Evolutionary conservation across 1,140 invertebrate genomes (phyloP).

Genomic region (Leptinotarsa undecemlineata): DNA sequence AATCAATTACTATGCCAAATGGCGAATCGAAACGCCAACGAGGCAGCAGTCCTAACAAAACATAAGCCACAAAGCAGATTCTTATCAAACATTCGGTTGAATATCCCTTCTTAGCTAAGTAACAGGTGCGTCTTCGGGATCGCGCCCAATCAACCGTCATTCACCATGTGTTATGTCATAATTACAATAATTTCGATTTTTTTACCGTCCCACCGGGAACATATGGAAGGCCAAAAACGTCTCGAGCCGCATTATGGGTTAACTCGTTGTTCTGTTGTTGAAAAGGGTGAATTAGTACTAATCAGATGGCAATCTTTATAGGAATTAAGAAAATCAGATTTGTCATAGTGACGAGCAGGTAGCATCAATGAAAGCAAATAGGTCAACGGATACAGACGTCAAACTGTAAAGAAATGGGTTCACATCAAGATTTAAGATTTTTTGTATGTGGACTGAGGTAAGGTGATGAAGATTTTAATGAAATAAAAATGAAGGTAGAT

Average conservation of each 20-base stretch:
- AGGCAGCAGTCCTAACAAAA: conserved; percentile 11
- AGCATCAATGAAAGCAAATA: conserved; percentile 32
- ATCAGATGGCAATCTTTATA: conserved; percentile 33
- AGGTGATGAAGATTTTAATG: conserved; percentile 18
- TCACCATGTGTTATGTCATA: conserved; percentile 48
- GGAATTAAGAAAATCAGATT: conserved; percentile 39
- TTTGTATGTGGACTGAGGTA: background rate
- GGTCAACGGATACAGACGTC: conserved; percentile 37
- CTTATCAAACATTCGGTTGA: background rate
- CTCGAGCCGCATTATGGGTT: background rate
- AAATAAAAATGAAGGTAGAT: background rate
- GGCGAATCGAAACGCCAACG: conserved; percentile 9
- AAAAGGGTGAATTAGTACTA: conserved; percentile 44
- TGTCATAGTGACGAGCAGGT: conserved; percentile 47
- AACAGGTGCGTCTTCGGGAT: conserved; percentile 41
- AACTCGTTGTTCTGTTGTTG: conserved; percentile 26
- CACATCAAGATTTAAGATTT: conserved; percentile 14
- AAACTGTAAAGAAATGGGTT: conserved; percentile 24
- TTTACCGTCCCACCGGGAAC: conserved; percentile 38
- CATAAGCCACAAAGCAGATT: conserved; percentile 13
- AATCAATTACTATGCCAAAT: conserved; percentile 13
- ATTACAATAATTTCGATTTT: conserved; percentile 49
- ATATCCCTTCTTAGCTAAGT: conserved; percentile 26
- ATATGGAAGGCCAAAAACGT: conserved; percentile 41
- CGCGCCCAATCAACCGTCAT: conserved; percentile 39